Percentiles rank a stretch among this genome's conserved stretches.
Conservation (phyloP, 2,113 vertebrate species). For the Chrysemys picta region DNA sequence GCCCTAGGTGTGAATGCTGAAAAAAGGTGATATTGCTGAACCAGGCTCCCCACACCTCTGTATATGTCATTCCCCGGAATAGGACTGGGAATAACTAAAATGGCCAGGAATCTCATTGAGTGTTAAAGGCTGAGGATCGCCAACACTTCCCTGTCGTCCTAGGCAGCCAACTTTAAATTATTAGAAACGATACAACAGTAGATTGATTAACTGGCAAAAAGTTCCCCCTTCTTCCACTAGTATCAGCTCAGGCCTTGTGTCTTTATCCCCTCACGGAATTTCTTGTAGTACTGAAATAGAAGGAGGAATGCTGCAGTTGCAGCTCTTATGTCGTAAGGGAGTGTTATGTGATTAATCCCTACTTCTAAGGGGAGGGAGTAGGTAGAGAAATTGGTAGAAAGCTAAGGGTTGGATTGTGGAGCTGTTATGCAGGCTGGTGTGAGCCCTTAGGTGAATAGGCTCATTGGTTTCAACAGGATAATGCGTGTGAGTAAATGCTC, state of each 20-base stretch:
- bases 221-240: background rate
- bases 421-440: background rate
- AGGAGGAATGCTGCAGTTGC: background rate
- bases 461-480: background rate
- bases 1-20: background rate
- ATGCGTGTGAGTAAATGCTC: background rate
- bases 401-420: no score
- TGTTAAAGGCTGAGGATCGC: slow-evolving; percentile 11
- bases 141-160: slow-evolving; percentile 23
- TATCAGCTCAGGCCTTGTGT: background rate
- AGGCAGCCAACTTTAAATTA: slow-evolving; percentile 14
- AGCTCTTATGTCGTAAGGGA: background rate
- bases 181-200: background rate
- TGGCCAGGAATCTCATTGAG: background rate
- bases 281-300: background rate
- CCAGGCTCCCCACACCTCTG: slow-evolving; percentile 19
- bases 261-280: background rate
- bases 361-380: background rate
- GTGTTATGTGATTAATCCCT: background rate
- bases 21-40: background rate
- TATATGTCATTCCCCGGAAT: slow-evolving; percentile 25
- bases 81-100: slow-evolving; percentile 14
- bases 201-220: background rate
- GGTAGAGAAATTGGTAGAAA: background rate
- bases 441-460: background rate